Conservation (phyloP, 64 coral and sea anemone genomes). For the Astreopora myriophthalma region DNA sequence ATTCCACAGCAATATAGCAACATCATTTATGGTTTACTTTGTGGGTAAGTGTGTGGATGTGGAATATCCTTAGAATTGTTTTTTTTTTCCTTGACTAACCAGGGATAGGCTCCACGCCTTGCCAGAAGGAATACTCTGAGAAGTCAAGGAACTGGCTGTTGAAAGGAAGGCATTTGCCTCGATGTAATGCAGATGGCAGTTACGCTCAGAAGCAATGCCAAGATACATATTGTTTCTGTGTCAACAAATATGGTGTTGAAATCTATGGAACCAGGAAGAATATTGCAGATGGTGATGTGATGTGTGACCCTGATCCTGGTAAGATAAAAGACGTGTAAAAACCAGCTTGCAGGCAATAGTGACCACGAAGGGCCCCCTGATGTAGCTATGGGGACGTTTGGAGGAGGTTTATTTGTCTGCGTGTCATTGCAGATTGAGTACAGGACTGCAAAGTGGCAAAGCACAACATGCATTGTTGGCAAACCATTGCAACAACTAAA, state of each 20-base stretch:
- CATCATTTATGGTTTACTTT: too few species aligned
- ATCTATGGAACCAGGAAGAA: conserved; percentile 67
- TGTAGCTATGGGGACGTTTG: too few species aligned
- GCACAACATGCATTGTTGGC: too few species aligned
- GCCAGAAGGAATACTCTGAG: conserved; percentile 66
- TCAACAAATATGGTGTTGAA: conserved; percentile 73
- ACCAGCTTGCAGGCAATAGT: neutral
- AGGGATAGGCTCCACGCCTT: conserved; percentile 63
- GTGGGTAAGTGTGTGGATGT: too few species aligned
- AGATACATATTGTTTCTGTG: conserved; percentile 74
- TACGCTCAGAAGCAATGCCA: conserved; percentile 74
- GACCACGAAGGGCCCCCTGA: too few species aligned
- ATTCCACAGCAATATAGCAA: too few species aligned
- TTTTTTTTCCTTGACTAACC: neutral
- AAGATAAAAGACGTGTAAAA: neutral
- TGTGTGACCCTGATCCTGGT: conserved; percentile 39
- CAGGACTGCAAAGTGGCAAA: too few species aligned
- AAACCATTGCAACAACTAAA: too few species aligned
- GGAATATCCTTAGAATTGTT: too few species aligned
- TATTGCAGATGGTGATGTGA: conserved; percentile 1
- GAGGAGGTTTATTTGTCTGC: too few species aligned
- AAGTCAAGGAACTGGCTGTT: conserved; percentile 36
- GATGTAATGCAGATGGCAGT: conserved; percentile 83
- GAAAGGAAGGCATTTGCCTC: conserved; percentile 30
- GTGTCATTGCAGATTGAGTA: too few species aligned